A percentile compares a stretch with the other conserved stretches of the same genome.
Conservation (phyloP, 2,113 vertebrate species). For the Hydrochoerus hydrochaeris region DNA sequence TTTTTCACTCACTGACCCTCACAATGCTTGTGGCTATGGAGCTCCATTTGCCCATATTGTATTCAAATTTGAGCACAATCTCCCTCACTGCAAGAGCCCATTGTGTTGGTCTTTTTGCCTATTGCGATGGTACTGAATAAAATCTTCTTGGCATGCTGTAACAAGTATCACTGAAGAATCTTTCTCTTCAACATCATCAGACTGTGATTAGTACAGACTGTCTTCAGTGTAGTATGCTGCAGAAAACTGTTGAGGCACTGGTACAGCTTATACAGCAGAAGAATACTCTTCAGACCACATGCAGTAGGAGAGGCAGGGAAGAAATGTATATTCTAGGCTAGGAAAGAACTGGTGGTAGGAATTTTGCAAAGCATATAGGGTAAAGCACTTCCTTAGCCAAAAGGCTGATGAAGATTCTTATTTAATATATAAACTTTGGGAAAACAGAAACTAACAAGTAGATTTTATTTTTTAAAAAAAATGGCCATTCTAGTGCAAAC, state of each 20-base stretch:
- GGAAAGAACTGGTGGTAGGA: slow-evolving; percentile 10
- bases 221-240: not conserved
- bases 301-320: not conserved
- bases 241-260: not conserved
- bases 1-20: not conserved
- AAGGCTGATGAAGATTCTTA: slow-evolving; percentile 28
- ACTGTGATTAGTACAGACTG: not conserved
- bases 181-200: not conserved
- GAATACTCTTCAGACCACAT: slow-evolving; percentile 4
- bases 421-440: slow-evolving; percentile 23
- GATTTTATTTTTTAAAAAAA: too few relatives aligned
- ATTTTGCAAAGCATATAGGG: slow-evolving; percentile 12
- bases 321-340: not conserved
- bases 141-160: not conserved
- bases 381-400: slow-evolving; percentile 33
- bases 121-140: not conserved
- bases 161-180: not conserved
- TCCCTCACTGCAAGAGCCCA: not conserved
- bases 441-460: slow-evolving; percentile 23
- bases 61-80: not conserved
- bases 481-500: slow-evolving; percentile 21
- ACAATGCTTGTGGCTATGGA: not conserved
- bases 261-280: not conserved
- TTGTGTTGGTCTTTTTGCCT: not conserved
- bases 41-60: not conserved